These are phyloP conservation scores for Nothoprocta perdicaria DNA, from an alignment of 2,113 vertebrate species.

Conservation along the genomic window DNA sequence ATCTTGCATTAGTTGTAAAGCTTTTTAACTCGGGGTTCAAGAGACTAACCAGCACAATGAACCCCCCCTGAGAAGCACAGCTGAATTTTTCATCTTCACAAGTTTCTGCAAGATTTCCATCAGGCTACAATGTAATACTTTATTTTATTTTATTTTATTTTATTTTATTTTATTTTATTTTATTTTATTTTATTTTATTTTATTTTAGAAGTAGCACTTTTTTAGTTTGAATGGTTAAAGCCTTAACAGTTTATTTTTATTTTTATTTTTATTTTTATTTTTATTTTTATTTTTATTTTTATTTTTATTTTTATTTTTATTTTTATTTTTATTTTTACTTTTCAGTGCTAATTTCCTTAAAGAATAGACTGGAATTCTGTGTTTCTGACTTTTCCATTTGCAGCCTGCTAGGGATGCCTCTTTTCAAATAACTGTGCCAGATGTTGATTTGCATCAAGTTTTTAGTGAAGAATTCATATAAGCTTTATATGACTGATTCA, in stretches of 20 bases:
- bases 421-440: constrained; percentile 31
- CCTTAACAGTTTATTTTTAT: neutral
- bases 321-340: constrained; percentile 30
- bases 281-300: constrained; percentile 21
- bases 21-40: neutral
- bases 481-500: constrained; percentile 46
- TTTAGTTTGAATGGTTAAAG: neutral
- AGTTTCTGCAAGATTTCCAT: neutral
- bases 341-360: neutral
- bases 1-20: neutral
- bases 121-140: neutral
- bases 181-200: too few relatives aligned
- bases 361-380: neutral
- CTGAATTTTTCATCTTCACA: neutral
- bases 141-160: neutral
- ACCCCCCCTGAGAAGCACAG: neutral
- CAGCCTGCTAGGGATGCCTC: constrained; percentile 1
- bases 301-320: constrained; percentile 16
- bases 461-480: constrained; percentile 33
- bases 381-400: neutral
- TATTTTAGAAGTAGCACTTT: neutral
- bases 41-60: neutral
- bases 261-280: constrained; percentile 29
- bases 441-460: constrained; percentile 54
- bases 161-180: neutral